Base-by-base conservation (phyloP, 2,797 vertebrate species). In the Acipenser ruthenus region DNA sequence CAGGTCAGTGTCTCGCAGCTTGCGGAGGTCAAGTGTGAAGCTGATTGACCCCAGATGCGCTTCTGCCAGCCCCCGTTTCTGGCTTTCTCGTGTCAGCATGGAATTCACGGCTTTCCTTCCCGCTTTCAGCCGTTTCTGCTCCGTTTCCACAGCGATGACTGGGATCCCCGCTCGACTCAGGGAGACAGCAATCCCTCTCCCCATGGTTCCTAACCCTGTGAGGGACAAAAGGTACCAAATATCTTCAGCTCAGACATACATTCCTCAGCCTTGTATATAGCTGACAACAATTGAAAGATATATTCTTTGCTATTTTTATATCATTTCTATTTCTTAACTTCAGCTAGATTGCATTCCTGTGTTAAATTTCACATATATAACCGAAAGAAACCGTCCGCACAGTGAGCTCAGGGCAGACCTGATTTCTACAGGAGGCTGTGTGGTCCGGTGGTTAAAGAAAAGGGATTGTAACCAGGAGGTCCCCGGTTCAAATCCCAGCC, bases 171-270 rank as follows among this genome's bases (percentile, higher is more conserved):
- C 88, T 71, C 83, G 91, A 60, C 84, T 85, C 70, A 97, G 87
- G 68, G 85, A 90, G 68, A 90, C 84, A 1, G 83, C 75, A 47
- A 98, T 98, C 49, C 95, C 95, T 78, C 78, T 86, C 12, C 95
- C 95, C 95, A 98, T 99, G 37, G 94, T 98, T 72, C 95, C 95
- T 69, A 97, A 85, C 68, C 95, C 95, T 99, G 70, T 7, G 37
- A 37, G 37, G 37, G 37, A 37, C 37, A 37, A 37, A 37, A 37
- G 37, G 5, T 37, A 37, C 37, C 4, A 37, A 37, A 37, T 37
- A 5, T 37, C 4, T 37, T 37, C 37, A 37, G 37, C 37, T 37
- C 37, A 37, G 37, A 37, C 3, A 37, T 9, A 70, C 49, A 71
- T 74, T 73, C 68, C 73, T 59, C 74, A 69, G 65, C 71, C 74